Base-by-base conservation (phyloP, 2,888 invertebrate genomes). In the Caradrina kadenii region DNA sequence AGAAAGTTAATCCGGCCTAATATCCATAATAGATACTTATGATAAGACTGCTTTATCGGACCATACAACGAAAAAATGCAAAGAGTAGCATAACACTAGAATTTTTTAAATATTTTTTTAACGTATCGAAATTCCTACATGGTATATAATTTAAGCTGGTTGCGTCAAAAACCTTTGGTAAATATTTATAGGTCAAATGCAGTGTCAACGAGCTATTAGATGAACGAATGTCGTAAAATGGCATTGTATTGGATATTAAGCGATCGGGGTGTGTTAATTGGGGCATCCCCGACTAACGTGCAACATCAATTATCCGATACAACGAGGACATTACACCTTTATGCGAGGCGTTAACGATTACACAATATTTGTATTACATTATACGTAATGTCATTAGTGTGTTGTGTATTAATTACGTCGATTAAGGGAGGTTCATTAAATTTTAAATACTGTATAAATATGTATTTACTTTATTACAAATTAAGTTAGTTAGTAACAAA, bases 201-300 rank as follows among this genome's bases (percentile, higher is more conserved):
- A 85, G 69, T 76, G 75, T 75, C 81, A 87, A 87, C 86, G 80
- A 87, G 85, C 90, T 82, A 89, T 90, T 90, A 89, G 81, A 84
- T 78, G 83, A 87, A 89, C 80, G 84, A 91, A 90, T 86, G 71
- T 88, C 88, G 87, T 91, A 88, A 90, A 91, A 87, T 84, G 87
- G 86, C 87, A 86, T 86, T 84, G 86, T 88, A 90, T 90, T 86
- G 86, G 88, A 88, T 87, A 89, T 91, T 88, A 89, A 85, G 84
- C 84, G 86, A 89, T 89, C 86, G 86, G 80, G 86, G 85, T 84
- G 79, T 76, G 86, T 87, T 92, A 90, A 91, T 91, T 89, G 87
- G 87, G 82, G 81, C 84, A 80, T 78, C 85, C 84, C 83, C 81
- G 81, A 80, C 70, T 77, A 82, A 70, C 78, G 70, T 79, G 78